phyloP scores from a whole-genome alignment of 1,140 invertebrate genomes.

The Aporrectodea caliginosa region DNA sequence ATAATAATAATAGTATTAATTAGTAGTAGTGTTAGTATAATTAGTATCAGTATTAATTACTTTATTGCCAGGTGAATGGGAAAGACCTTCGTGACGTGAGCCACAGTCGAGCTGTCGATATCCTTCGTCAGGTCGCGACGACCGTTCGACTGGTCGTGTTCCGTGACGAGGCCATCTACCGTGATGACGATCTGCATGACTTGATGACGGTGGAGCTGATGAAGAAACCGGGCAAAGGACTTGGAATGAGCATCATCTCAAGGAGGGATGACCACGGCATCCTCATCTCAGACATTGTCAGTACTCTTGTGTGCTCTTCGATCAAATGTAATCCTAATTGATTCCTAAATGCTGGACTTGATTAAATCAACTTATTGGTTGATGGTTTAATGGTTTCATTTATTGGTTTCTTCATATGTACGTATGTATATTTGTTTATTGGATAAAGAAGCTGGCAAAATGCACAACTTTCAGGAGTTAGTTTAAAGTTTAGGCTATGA shows the following conservation, averaged over 20 bases:
- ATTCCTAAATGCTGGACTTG: too few relatives aligned
- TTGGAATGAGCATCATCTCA: constrained; percentile 84
- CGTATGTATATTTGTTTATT: too few relatives aligned
- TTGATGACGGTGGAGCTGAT: constrained; percentile 82
- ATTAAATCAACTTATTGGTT: too few relatives aligned
- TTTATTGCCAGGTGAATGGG: constrained; percentile 72
- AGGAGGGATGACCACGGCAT: constrained; percentile 80
- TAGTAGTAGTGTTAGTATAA: too few relatives aligned
- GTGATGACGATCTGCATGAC: constrained; percentile 68
- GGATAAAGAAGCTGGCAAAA: too few relatives aligned
- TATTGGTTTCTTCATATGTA: too few relatives aligned
- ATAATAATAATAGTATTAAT: too few relatives aligned
- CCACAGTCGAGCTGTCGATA: constrained; percentile 70
- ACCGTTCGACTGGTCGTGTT: constrained; percentile 82
- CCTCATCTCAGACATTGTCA: constrained; percentile 91
- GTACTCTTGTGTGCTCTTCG: constrained; percentile 46
- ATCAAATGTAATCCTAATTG: neutral
- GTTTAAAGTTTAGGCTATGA: too few relatives aligned
- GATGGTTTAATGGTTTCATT: too few relatives aligned
- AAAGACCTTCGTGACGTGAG: constrained; percentile 84
- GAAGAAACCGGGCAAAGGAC: constrained; percentile 86
- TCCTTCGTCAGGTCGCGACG: constrained; percentile 58
- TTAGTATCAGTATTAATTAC: too few relatives aligned
- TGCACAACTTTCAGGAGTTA: too few relatives aligned
- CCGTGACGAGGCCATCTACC: constrained; percentile 64